Conservation (phyloP, 2,797 vertebrate species). For the Coranthus polyacanthus region DNA sequence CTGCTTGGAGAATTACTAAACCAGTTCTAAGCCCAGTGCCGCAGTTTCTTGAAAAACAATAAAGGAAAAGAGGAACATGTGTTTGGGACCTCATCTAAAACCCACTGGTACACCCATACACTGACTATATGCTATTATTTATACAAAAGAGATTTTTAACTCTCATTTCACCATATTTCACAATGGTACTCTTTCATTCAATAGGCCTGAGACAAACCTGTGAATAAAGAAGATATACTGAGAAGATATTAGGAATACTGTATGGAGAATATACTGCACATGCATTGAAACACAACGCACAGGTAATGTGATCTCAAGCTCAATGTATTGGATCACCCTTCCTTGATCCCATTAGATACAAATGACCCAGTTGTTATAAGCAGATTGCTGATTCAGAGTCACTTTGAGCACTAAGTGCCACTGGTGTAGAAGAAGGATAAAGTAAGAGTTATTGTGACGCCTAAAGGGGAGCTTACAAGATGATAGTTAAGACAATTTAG, state of each 20-base stretch:
- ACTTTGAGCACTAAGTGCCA: slow-evolving; percentile 35
- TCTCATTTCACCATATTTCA: neutral
- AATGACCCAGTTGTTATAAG: slow-evolving; percentile 67
- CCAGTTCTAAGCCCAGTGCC: slow-evolving; percentile 58
- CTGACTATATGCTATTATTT: slow-evolving; percentile 1
- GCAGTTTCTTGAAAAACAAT: slow-evolving; percentile 56
- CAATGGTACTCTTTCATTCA: neutral
- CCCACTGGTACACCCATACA: neutral
- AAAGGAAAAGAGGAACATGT: slow-evolving; percentile 1
- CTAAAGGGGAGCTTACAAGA: neutral
- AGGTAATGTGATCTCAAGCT: slow-evolving; percentile 39
- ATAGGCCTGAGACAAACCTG: neutral
- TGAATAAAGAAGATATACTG: neutral
- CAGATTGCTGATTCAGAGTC: slow-evolving; percentile 53
- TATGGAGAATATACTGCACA: fast-evolving
- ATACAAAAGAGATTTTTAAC: neutral
- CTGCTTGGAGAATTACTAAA: slow-evolving; percentile 78
- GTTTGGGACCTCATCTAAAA: slow-evolving; percentile 14
- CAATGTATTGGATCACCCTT: slow-evolving; percentile 43
- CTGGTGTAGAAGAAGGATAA: slow-evolving; percentile 4
- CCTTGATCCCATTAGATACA: slow-evolving; percentile 66
- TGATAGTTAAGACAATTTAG: neutral
- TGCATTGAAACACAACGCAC: slow-evolving; percentile 14
- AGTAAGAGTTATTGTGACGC: neutral
- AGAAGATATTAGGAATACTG: neutral